Evolutionary conservation across 2,888 invertebrate genomes (phyloP).

Genomic region (Euclidia mi): DNA sequence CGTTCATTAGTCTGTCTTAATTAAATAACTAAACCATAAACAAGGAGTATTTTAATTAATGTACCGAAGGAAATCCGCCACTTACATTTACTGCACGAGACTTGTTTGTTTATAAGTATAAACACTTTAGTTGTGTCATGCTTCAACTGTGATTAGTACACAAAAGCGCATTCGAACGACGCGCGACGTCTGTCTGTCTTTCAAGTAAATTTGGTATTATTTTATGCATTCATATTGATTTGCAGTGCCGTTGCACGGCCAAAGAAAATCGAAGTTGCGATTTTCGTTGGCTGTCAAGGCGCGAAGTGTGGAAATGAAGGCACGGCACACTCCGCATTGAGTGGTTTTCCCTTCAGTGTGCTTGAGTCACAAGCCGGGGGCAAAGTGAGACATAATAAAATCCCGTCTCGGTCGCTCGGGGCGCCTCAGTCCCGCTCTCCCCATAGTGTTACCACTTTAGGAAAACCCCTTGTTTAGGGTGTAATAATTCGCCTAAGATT

Average conservation of each 20-base stretch:
- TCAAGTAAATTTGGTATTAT: not conserved
- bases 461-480: conserved; percentile 52
- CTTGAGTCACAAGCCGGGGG: conserved; percentile 74
- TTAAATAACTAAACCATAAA: conserved; percentile 43
- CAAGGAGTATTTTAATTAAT: conserved; percentile 46
- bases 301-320: conserved; percentile 29
- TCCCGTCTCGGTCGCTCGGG: conserved; percentile 68
- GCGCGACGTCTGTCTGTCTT: too few species aligned
- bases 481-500: conserved; percentile 54
- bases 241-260: not conserved
- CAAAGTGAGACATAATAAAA: conserved; percentile 78
- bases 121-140: conserved; percentile 17
- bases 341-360: conserved; percentile 73
- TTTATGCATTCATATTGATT: too few species aligned
- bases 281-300: conserved; percentile 9
- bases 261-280: conserved; percentile 1
- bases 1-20: conserved; percentile 9
- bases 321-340: conserved; percentile 61
- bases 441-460: conserved; percentile 50
- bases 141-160: conserved; percentile 10
- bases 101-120: conserved; percentile 32
- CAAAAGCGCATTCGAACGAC: conserved; percentile 1
- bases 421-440: conserved; percentile 57
- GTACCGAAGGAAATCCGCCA: conserved; percentile 45
- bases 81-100: conserved; percentile 34